Evolutionary conservation across 2,888 invertebrate species (phyloP).

Genomic region (Trachelus tabidus): DNA sequence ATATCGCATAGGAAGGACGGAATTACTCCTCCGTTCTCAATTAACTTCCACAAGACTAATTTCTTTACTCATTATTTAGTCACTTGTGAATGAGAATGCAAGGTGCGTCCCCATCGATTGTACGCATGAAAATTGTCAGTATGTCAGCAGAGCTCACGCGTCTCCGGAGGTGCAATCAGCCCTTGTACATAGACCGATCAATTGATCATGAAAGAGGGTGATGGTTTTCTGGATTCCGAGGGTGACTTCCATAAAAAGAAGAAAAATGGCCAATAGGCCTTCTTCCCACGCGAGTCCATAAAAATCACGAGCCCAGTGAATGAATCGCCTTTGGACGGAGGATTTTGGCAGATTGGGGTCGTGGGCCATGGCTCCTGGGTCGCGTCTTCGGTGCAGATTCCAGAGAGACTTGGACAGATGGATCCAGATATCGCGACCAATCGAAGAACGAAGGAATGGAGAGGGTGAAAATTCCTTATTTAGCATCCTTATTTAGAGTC

Average conservation of each 20-base stretch:
- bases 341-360: conserved; percentile 40
- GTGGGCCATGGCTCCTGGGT: conserved; percentile 46
- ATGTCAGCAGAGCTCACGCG: too few species aligned
- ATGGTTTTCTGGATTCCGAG: neutral
- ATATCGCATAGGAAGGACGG: too few species aligned
- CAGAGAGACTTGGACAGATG: conserved; percentile 27
- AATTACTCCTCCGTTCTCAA: too few species aligned
- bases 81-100: neutral
- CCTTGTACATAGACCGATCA: neutral
- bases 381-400: conserved; percentile 44
- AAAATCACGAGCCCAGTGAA: conserved; percentile 47
- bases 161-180: neutral
- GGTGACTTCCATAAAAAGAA: conserved; percentile 15
- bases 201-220: neutral
- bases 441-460: too few species aligned
- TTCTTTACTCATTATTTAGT: neutral
- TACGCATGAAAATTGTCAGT: too few species aligned
- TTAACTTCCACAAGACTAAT: too few species aligned
- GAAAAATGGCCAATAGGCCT: conserved; percentile 44
- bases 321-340: conserved; percentile 18
- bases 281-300: conserved; percentile 41
- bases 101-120: neutral
- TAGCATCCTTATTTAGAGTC: too few species aligned
- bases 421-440: neutral
- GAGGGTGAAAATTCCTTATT: too few species aligned